Conservation (phyloP, 2,113 vertebrate genomes). For the Scytalopus superciliaris region DNA sequence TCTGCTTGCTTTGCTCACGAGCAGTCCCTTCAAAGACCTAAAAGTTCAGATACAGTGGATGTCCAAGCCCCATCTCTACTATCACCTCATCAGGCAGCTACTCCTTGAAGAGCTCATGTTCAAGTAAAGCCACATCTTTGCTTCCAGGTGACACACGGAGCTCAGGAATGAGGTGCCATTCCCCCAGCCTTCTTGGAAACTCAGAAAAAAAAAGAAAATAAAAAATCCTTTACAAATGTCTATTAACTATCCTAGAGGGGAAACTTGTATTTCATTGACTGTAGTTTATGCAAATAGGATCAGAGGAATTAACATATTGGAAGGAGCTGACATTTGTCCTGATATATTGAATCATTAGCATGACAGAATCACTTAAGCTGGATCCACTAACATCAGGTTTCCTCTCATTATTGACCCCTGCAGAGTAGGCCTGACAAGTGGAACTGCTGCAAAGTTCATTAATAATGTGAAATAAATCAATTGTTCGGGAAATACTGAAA, state of each 20-base stretch:
- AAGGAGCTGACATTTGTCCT: conserved; percentile 91
- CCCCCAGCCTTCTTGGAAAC: not conserved
- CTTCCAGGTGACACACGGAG: not conserved
- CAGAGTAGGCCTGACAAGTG: conserved; percentile 90
- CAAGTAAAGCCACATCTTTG: not conserved
- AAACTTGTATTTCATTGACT: conserved; percentile 79
- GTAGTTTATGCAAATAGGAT: conserved; percentile 89
- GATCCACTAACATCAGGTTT: conserved; percentile 95
- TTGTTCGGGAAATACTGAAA: conserved; percentile 84
- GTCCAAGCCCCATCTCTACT: not conserved
- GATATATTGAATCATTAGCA: conserved; percentile 92
- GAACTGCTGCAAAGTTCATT: conserved; percentile 97
- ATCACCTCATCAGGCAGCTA: not conserved
- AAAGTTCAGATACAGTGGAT: not conserved
- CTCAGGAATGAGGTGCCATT: not conserved
- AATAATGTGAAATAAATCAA: conserved; percentile 99
- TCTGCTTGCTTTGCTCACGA: not conserved
- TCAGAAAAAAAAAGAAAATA: not conserved
- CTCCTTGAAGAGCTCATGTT: not conserved
- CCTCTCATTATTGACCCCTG: conserved; percentile 93
- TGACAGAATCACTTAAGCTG: conserved; percentile 96
- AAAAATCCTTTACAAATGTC: conserved; percentile 56
- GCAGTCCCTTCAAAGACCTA: not conserved
- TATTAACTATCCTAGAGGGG: conserved; percentile 55
- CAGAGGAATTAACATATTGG: conserved; percentile 92